phyloP scores from a whole-genome alignment of 2,113 vertebrate species.

The Orthonyx spaldingii region DNA sequence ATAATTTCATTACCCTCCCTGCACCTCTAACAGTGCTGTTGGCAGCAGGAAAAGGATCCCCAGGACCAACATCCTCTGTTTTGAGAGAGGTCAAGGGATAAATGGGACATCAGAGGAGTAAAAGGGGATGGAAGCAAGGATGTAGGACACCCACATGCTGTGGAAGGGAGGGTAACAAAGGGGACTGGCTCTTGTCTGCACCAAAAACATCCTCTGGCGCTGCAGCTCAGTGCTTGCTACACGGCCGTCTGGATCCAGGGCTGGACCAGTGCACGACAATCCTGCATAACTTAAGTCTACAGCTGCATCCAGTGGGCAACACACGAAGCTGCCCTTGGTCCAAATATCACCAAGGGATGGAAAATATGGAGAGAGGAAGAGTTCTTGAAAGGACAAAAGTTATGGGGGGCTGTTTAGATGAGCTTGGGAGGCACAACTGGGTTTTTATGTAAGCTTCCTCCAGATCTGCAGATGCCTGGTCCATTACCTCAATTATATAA shows the following conservation, averaged over 20 bases:
- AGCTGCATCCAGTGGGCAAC: not conserved
- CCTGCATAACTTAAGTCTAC: not conserved
- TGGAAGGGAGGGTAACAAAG: not conserved
- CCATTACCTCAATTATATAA: not conserved
- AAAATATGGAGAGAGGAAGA: not conserved
- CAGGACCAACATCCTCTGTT: not conserved
- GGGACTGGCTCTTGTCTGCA: not conserved
- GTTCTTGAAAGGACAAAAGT: not conserved
- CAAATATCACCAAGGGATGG: not conserved
- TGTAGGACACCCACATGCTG: fast-evolving
- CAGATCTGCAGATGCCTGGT: not conserved
- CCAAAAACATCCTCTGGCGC: not conserved
- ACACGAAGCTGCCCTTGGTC: fast-evolving
- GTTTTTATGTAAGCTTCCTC: not conserved
- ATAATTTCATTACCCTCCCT: not conserved
- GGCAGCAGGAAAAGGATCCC: fast-evolving
- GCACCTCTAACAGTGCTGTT: not conserved
- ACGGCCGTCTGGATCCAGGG: not conserved
- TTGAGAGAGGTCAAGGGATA: not conserved
- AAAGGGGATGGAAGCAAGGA: not conserved
- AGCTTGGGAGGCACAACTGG: not conserved
- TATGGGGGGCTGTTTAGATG: not conserved
- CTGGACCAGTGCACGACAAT: not conserved
- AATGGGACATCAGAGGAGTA: not conserved
- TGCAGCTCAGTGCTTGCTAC: not conserved